Conservation (phyloP, 2,113 vertebrate species). For the Heteronetta atricapilla region DNA sequence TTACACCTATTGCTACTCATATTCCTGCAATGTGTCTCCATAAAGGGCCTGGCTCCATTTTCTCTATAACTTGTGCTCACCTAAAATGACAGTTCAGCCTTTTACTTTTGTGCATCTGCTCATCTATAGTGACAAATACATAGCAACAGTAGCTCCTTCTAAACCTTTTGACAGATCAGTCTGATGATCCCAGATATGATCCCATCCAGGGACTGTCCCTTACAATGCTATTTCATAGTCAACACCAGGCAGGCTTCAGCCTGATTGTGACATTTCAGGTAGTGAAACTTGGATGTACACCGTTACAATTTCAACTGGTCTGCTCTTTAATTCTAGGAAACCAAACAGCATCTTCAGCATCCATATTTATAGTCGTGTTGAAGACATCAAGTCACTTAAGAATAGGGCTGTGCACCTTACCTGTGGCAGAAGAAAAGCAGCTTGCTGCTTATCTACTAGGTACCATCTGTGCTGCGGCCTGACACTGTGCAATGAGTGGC, state of each 20-base stretch:
- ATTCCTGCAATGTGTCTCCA: background rate
- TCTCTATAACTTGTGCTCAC: background rate
- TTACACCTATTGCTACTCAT: background rate
- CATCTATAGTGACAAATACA: background rate
- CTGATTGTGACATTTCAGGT: background rate
- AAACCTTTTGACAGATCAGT: background rate
- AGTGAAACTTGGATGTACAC: background rate
- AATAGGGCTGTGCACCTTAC: background rate
- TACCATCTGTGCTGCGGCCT: background rate
- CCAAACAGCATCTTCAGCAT: background rate
- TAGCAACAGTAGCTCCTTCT: background rate
- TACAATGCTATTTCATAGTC: background rate
- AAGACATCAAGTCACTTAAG: background rate
- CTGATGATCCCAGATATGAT: background rate
- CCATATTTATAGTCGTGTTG: background rate
- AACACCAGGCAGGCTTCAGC: background rate
- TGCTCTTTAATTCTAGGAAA: background rate
- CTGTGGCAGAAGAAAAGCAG: background rate
- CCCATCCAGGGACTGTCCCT: background rate
- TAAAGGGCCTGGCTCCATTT: background rate
- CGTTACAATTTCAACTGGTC: background rate
- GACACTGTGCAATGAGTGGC: accelerated
- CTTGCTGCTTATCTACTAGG: too few species aligned
- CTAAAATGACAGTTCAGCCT: background rate
- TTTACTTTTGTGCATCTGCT: background rate